These are phyloP conservation scores for Spilogale gracilis DNA, from an alignment of 2,113 vertebrate genomes.

Conservation along the genomic window DNA sequence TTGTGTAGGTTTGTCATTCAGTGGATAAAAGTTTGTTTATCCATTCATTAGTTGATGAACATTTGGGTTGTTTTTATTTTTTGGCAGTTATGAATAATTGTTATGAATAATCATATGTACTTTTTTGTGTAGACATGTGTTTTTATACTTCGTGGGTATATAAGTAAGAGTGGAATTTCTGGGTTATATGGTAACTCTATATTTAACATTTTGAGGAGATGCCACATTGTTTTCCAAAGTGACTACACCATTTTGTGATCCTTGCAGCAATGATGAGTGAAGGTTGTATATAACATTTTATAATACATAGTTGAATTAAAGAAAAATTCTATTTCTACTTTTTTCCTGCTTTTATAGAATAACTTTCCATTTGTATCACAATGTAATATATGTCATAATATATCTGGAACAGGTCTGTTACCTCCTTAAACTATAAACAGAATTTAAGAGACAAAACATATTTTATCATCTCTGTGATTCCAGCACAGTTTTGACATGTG, in stretches of 20 bases:
- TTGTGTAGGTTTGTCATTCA: neutral
- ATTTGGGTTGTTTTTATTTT: neutral
- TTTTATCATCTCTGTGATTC: neutral
- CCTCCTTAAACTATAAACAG: neutral
- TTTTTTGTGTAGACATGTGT: neutral
- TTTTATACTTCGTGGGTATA: neutral
- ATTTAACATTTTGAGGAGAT: neutral
- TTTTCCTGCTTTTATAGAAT: neutral
- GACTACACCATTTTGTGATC: neutral
- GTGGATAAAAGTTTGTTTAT: neutral
- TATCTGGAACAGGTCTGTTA: neutral
- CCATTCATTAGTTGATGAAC: neutral
- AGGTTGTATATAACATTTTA: neutral
- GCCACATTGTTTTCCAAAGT: neutral
- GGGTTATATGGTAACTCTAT: neutral
- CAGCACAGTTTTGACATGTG: neutral
- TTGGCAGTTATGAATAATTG: neutral
- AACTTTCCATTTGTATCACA: neutral
- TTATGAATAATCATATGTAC: neutral
- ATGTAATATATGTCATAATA: neutral
- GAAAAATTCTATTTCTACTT: neutral
- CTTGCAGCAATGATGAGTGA: neutral
- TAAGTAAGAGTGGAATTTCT: neutral
- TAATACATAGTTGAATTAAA: neutral
- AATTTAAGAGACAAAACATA: neutral